These are phyloP conservation scores for Microhierax caerulescens DNA, from an alignment of 2,797 vertebrate genomes.

Conservation along the genomic window DNA sequence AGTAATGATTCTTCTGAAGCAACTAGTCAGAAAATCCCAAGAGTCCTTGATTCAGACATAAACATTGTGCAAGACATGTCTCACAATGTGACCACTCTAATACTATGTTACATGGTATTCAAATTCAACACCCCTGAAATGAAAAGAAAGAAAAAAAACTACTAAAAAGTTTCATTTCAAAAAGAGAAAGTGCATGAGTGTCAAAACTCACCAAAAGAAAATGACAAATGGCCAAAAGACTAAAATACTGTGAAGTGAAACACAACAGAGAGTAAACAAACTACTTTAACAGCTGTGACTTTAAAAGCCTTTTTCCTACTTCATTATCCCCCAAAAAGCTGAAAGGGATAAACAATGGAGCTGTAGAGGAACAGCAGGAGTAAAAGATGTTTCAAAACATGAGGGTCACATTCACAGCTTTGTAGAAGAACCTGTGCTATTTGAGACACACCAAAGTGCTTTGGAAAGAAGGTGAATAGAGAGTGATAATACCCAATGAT, in stretches of 20 bases:
- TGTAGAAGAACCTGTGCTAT: background rate
- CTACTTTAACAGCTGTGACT: background rate
- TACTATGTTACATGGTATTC: background rate
- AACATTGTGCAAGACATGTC: rapidly evolving
- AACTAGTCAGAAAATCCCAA: background rate
- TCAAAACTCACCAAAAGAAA: background rate
- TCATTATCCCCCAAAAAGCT: background rate
- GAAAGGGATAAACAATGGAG: background rate
- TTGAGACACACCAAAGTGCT: background rate
- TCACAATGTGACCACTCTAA: background rate
- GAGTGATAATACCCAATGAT: background rate
- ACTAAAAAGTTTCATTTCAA: background rate
- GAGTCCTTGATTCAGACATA: background rate
- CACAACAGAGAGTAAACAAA: background rate
- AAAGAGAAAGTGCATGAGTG: background rate
- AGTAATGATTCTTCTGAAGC: background rate
- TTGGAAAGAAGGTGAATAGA: background rate
- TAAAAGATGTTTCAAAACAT: background rate
- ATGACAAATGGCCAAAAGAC: background rate
- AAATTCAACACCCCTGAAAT: background rate
- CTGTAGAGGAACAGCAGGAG: background rate
- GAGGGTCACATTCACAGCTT: background rate
- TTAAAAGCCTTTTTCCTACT: background rate
- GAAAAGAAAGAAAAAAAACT: background rate
- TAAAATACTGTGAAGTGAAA: background rate